Conservation (phyloP, 2,113 vertebrate species). For the Reinhardtius hippoglossoides region DNA sequence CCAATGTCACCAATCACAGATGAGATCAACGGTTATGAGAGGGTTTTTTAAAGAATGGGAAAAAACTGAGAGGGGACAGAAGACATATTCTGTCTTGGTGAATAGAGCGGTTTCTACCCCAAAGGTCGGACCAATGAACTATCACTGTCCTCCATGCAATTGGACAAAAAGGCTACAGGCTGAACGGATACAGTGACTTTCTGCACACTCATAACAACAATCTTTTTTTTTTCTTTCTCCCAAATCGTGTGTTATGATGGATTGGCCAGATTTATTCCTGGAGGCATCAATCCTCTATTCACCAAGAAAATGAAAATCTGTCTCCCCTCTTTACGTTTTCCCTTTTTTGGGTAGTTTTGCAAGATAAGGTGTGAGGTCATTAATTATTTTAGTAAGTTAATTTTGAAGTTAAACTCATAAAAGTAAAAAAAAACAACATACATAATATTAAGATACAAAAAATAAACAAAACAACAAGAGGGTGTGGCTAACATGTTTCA, state of each 20-base stretch:
- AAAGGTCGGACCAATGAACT: not conserved
- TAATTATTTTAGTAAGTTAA: slow-evolving; percentile 76
- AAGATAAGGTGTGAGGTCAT: slow-evolving; percentile 73
- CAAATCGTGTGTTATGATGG: slow-evolving; percentile 18
- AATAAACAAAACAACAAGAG: slow-evolving; percentile 44
- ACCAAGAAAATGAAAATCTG: slow-evolving; percentile 61
- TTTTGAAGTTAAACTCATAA: slow-evolving; percentile 54
- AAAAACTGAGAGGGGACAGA: slow-evolving; percentile 55
- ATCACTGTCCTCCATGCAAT: not conserved
- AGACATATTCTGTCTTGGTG: slow-evolving; percentile 37
- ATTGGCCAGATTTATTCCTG: slow-evolving; percentile 36
- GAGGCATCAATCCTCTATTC: slow-evolving; percentile 48
- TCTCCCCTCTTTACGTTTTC: slow-evolving; percentile 55
- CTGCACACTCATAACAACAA: not conserved
- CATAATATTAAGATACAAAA: not conserved
- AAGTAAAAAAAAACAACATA: slow-evolving; percentile 23
- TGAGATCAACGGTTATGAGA: slow-evolving; percentile 65
- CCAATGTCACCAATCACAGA: slow-evolving; percentile 54
- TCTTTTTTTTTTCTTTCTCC: not conserved
- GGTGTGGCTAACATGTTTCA: slow-evolving; percentile 69
- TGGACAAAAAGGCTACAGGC: not conserved
- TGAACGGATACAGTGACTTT: too few species aligned
- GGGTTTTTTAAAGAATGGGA: slow-evolving; percentile 75
- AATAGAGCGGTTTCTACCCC: slow-evolving; percentile 48
- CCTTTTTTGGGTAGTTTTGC: slow-evolving; percentile 41